Base-by-base conservation (phyloP, 1,140 invertebrate species). In the Oedothorax gibbosus region DNA sequence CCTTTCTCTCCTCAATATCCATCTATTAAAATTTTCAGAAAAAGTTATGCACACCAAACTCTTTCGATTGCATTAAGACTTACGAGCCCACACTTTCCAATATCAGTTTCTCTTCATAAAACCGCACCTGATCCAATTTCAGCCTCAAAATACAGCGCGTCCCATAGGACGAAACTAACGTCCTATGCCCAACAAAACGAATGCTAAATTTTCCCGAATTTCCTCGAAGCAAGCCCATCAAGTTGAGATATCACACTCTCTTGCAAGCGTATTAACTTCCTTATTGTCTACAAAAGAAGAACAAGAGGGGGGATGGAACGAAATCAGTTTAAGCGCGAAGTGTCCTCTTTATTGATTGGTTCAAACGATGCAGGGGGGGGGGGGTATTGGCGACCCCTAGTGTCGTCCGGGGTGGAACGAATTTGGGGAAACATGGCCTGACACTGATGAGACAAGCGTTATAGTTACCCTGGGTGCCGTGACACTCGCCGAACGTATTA, bases 401-500 rank as follows among this genome's bases (percentile, higher is more conserved):
- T 77, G 75, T 77, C 78, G 78, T 81, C 35, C 66, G 21, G 68
- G 80, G 57, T 82, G 80, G 80, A 82, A 82, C 68, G 80, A 84
- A 75, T 75, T 75, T 84, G 81, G 72, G 35, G 72, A 84, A 84
- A 84, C 81, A 84, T 84, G 69, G 71, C 81, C 72, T 84, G 81
- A 84, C 81, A 84, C 81, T 84, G 81, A 84, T 84, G 81, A 75
- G 81, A 84, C 81, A 84, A 71, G 71, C 81, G 72, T 76, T 75
- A 76, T 76, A 84, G 81, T 84, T 82, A 84, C 76, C 81, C 72
- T 35, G 71, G 60, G 18, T 57, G 69, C 49, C 54, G 81, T 84
- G 81, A 84, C 81, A 84, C 71, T 76, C 72, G 20, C 18, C 53
- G 72, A 84, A 76, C 71, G 62, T 65, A 66, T 60, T 84, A 84